Percentiles rank a stretch among this genome's conserved stretches.
phyloP scores from a whole-genome alignment of 2,888 invertebrate species.

The Sinhomidia bicolor region DNA sequence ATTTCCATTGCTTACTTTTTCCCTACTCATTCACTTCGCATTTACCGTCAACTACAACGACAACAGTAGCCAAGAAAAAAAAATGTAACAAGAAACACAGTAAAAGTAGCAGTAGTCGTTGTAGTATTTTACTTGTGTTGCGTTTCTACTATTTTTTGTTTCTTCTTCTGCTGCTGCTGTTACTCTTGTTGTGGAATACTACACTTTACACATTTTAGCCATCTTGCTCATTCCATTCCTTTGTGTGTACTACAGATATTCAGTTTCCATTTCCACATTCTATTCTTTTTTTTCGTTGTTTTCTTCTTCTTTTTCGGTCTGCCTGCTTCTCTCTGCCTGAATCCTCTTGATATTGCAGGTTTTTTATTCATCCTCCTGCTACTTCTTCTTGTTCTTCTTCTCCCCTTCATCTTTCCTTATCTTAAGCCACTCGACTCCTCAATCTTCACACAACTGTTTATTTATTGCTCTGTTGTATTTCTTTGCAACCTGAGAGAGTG shows the following conservation, averaged over 20 bases:
- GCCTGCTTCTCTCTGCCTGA: conserved; percentile 21
- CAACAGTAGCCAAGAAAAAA: conserved; percentile 43
- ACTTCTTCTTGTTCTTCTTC: conserved; percentile 26
- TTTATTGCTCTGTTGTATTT: conserved; percentile 71
- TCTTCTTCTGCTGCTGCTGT: no score
- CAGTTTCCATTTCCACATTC: not conserved
- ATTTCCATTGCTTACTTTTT: conserved; percentile 53
- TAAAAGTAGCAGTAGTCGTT: conserved; percentile 14
- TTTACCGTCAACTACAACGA: conserved; percentile 4
- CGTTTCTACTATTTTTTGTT: not conserved
- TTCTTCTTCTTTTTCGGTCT: not conserved
- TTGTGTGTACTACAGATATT: not conserved
- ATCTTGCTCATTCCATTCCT: conserved; percentile 47
- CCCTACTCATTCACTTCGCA: conserved; percentile 64
- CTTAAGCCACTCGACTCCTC: conserved; percentile 69
- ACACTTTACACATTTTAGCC: conserved; percentile 32
- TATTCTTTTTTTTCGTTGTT: not conserved
- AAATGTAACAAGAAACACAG: not conserved
- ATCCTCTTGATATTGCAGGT: conserved; percentile 22
- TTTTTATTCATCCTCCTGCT: conserved; percentile 48
- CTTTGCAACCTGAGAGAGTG: conserved; percentile 61
- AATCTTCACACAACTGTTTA: conserved; percentile 71
- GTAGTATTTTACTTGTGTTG: no score
- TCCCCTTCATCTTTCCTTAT: conserved; percentile 54
- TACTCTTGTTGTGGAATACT: conserved; percentile 45